These are phyloP conservation scores for Liasis olivaceus DNA, from an alignment of 2,797 vertebrate species.

Conservation along the genomic window DNA sequence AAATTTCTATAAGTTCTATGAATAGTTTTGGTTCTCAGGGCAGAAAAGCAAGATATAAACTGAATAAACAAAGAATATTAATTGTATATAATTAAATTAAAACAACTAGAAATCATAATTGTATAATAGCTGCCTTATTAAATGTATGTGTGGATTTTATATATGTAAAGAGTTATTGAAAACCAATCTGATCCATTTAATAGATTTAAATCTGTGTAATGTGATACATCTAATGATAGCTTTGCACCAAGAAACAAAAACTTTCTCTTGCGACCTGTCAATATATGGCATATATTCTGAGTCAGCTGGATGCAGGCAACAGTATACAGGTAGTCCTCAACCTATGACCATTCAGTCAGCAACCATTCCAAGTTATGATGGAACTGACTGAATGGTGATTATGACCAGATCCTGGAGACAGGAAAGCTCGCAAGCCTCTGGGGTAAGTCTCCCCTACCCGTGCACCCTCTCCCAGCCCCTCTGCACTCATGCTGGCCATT, in stretches of 20 bases:
- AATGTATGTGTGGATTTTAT: slow-evolving; percentile 28
- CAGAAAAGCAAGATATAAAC: not conserved
- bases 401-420: not conserved
- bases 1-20: slow-evolving; percentile 25
- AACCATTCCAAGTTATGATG: not conserved
- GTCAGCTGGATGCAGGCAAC: not conserved
- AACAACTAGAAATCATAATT: slow-evolving; percentile 48
- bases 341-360: not conserved
- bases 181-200: not conserved
- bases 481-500: too few species aligned
- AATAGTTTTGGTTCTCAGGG: not conserved
- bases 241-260: not conserved
- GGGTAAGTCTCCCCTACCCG: too few species aligned
- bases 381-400: not conserved
- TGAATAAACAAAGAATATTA: not conserved
- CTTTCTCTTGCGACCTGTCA: not conserved
- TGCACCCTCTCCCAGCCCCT: too few species aligned
- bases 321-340: not conserved
- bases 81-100: slow-evolving; percentile 54
- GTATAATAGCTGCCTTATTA: slow-evolving; percentile 28
- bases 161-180: not conserved
- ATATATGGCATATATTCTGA: not conserved
- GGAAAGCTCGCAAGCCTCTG: too few species aligned
- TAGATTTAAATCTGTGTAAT: not conserved
- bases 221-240: not conserved